These are phyloP conservation scores for Leptinotarsa defecta DNA, from an alignment of 1,140 invertebrate genomes.

Conservation along the genomic window DNA sequence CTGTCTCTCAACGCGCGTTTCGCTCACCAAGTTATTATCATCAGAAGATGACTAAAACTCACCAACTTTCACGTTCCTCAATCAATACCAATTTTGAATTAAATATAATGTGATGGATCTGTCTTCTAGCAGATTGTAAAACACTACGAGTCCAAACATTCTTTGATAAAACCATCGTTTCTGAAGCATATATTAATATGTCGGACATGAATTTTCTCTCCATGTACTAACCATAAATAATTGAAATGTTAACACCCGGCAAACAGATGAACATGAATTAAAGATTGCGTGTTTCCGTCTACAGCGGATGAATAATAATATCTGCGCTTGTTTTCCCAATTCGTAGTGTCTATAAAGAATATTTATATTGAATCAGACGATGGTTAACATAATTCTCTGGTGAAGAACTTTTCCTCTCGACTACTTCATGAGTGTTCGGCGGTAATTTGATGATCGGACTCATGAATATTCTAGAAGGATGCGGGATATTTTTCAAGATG, in stretches of 20 bases:
- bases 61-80: no score
- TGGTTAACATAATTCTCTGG: not conserved
- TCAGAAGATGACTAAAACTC: no score
- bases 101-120: no score
- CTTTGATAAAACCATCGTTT: not conserved
- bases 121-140: not conserved
- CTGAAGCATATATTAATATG: not conserved
- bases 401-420: not conserved
- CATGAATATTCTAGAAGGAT: constrained; percentile 1
- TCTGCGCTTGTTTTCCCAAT: constrained; percentile 5
- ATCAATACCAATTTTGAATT: no score
- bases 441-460: not conserved
- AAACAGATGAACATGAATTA: constrained; percentile 8
- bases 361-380: not conserved
- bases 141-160: not conserved
- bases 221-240: constrained; percentile 5
- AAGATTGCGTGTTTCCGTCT: constrained; percentile 2
- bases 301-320: not conserved
- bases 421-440: no score
- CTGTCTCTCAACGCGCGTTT: no score
- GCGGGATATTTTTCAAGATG: not conserved
- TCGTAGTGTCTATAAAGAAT: not conserved
- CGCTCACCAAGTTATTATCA: no score
- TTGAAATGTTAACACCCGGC: constrained; percentile 8
- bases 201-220: not conserved